phyloP scores from a whole-genome alignment of 2,797 vertebrate genomes.

The Schizothorax lantsangensis region DNA sequence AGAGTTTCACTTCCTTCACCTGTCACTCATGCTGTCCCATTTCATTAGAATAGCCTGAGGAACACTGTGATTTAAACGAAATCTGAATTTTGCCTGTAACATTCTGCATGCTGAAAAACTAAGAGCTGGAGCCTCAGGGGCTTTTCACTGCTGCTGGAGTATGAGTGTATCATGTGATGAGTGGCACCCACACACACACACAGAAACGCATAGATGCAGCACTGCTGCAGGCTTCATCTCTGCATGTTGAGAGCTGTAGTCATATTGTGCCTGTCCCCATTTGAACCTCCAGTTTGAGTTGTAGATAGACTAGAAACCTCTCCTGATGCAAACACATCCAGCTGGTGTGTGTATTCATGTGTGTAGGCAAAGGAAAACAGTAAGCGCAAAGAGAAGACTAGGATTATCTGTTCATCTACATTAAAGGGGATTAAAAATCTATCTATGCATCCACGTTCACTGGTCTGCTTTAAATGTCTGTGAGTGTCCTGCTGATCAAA shows the following conservation, averaged over 20 bases:
- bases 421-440: slow-evolving; percentile 71
- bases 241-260: not conserved
- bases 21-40: slow-evolving; percentile 26
- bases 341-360: slow-evolving; percentile 6
- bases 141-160: slow-evolving; percentile 14
- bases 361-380: slow-evolving; percentile 49
- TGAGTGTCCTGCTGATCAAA: slow-evolving; percentile 2
- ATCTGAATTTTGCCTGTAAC: not conserved
- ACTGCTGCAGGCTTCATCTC: slow-evolving; percentile 7
- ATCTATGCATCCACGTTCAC: slow-evolving; percentile 5
- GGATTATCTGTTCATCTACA: slow-evolving; percentile 74
- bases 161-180: slow-evolving; percentile 17
- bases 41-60: slow-evolving; percentile 27
- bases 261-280: not conserved
- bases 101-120: slow-evolving; percentile 1
- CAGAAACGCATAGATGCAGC: not conserved
- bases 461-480: not conserved
- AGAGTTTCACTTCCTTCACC: slow-evolving; percentile 63
- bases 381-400: slow-evolving; percentile 72
- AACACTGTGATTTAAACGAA: slow-evolving; percentile 28
- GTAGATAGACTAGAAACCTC: not conserved
- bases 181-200: not conserved
- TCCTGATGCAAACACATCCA: slow-evolving; percentile 21
- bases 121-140: not conserved
- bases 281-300: slow-evolving; percentile 6